Conservation (phyloP, 2,888 invertebrate species). For the Eilema depressum region DNA sequence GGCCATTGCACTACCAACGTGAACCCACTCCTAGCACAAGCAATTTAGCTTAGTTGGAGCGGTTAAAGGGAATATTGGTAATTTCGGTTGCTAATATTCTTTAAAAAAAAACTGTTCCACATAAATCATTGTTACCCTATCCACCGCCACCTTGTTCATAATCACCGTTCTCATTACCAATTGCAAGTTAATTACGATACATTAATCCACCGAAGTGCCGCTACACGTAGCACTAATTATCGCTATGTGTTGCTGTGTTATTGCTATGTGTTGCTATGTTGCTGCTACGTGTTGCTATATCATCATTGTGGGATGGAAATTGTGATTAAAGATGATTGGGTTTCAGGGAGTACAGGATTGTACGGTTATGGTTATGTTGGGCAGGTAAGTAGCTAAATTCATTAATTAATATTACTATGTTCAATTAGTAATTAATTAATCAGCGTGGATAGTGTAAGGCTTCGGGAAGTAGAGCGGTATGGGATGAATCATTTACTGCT, state of each 20-base stretch:
- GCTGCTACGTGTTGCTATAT: not conserved
- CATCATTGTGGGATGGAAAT: conserved; percentile 5
- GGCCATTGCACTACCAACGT: too few species aligned
- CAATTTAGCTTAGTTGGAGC: too few species aligned
- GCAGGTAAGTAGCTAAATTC: not conserved
- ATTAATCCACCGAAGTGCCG: conserved; percentile 23
- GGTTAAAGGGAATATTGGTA: too few species aligned
- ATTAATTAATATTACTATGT: not conserved
- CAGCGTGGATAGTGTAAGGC: too few species aligned
- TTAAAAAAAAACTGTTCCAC: too few species aligned
- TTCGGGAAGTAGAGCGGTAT: too few species aligned
- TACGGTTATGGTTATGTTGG: not conserved
- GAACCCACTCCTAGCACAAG: too few species aligned
- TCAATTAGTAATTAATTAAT: not conserved
- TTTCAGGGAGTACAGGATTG: not conserved
- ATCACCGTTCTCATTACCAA: conserved; percentile 38
- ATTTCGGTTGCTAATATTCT: too few species aligned
- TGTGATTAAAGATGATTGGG: not conserved
- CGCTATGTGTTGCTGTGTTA: conserved; percentile 1
- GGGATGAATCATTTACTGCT: too few species aligned
- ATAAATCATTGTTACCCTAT: conserved; percentile 6
- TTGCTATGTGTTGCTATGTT: not conserved
- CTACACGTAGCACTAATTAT: conserved; percentile 18
- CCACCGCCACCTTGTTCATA: conserved; percentile 24
- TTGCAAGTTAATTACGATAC: conserved; percentile 37